Evolutionary conservation across 2,888 invertebrate genomes (phyloP), one percentile per base, ranked within the genome.

Genomic region (Conomelus anceps): DNA sequence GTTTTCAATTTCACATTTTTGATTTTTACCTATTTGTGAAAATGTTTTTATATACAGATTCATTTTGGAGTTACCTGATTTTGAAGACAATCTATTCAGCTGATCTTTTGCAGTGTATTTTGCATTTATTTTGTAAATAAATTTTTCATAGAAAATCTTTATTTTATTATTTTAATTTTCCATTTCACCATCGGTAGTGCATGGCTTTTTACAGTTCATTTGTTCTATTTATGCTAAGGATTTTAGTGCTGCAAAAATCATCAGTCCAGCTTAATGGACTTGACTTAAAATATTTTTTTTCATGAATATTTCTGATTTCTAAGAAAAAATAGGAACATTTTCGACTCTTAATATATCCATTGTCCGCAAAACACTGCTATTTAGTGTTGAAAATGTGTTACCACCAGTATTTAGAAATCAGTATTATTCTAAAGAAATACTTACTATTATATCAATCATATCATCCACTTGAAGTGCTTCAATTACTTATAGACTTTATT

Each of bases 1-100:
- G 63, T 29, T 84, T 84, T 88, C 22, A 85, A 84, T 84, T 85
- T 88, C n/a, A 85, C 11, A 23, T 88, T 88, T 26, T 26, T 88
- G 85, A 85, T 89, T 24, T 9, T 88, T 22, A 23, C n/a, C 63
- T n/a, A 63, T 63, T n/a, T 63, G n/a, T 63, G 63, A 6, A 63
- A 63, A 6, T 63, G 13, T 63, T 63, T n/a, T n/a, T n/a, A n/a
- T 63, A 20, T n/a, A 63, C 63, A 63, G 63, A 63, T 63, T 63
- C n/a, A 63, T 63, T 63, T 41, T 63, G 20, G n/a, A 63, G 63
- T 63, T 63, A 63, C 63, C 63, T 63, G 63, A 63, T 63, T 63
- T 63, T 13, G 3, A 13, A 63, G 63, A 63, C 63, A 63, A 63
- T 63, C 63, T 63, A 63, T 63, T 63, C 41, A 17, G 3, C 63